These are phyloP conservation scores for Drosophila nasuta DNA, from an alignment of 1,140 invertebrate species.

Conservation along the genomic window DNA sequence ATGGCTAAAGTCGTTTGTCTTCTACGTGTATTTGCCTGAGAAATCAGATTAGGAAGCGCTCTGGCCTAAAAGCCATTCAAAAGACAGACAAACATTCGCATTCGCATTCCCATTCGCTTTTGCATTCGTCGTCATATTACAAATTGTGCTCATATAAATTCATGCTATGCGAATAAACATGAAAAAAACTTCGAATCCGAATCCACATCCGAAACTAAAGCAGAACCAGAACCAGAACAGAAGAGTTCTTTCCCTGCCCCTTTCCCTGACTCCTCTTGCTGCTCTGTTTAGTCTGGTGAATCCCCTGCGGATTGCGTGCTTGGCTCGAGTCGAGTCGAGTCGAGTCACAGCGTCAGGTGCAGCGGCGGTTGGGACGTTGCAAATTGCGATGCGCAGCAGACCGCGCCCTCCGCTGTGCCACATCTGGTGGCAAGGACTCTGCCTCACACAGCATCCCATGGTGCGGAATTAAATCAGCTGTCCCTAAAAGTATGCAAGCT, in stretches of 20 bases:
- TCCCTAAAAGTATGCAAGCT: conserved; percentile 77
- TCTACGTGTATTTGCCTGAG: conserved; percentile 11
- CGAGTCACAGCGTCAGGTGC: conserved; percentile 34
- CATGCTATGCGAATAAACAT: conserved; percentile 12
- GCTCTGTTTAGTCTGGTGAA: background rate
- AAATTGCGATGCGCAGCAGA: conserved; percentile 51
- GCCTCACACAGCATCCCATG: conserved; percentile 20
- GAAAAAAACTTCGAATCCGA: conserved; percentile 8
- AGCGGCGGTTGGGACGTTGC: conserved; percentile 42
- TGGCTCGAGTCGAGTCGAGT: conserved; percentile 19
- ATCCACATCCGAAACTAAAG: background rate
- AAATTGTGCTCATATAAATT: conserved; percentile 62
- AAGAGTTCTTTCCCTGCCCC: background rate
- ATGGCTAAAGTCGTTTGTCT: conserved; percentile 7
- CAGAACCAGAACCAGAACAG: background rate
- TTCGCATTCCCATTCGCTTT: conserved; percentile 44
- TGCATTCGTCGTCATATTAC: conserved; percentile 29
- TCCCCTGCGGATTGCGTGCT: conserved; percentile 28
- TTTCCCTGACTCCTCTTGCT: background rate
- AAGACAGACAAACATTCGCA: conserved; percentile 4
- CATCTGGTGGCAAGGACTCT: conserved; percentile 33
- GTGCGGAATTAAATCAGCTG: conserved; percentile 73
- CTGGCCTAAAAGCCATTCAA: conserved; percentile 38
- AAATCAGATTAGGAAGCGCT: conserved; percentile 28
- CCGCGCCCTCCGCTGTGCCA: conserved; percentile 13